Evolutionary conservation across 2,113 vertebrate species (phyloP).

Genomic region (Mustelus asterias): DNA sequence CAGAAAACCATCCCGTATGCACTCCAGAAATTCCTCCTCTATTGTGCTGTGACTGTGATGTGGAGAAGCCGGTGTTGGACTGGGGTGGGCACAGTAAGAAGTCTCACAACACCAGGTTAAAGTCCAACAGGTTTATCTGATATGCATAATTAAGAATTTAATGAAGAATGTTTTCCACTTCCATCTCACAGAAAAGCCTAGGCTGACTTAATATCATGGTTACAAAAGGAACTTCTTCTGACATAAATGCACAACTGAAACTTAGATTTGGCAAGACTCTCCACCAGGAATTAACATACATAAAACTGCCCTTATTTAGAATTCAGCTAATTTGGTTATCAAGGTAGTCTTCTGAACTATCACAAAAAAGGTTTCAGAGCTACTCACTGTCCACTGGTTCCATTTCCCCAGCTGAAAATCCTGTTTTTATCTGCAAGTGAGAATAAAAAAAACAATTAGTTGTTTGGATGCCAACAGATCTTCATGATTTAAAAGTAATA

Average conservation of each 20-base stretch:
- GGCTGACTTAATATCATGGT: not conserved
- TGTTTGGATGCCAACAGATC: not conserved
- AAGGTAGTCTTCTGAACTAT: slow-evolving; percentile 45
- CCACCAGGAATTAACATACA: no score
- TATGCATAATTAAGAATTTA: not conserved
- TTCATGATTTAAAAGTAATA: not conserved
- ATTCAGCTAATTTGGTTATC: not conserved
- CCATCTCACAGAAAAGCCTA: no score
- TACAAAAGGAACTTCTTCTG: not conserved
- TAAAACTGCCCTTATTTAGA: not conserved
- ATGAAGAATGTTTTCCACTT: not conserved
- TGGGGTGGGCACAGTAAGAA: no score
- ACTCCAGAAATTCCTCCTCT: no score
- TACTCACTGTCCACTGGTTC: slow-evolving; percentile 52
- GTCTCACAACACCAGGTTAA: no score
- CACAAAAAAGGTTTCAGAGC: slow-evolving; percentile 38
- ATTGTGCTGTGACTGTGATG: no score
- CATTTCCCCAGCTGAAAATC: slow-evolving; percentile 50
- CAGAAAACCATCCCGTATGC: no score
- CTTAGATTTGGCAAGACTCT: no score
- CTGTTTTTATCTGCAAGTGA: slow-evolving; percentile 46
- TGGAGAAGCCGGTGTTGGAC: no score
- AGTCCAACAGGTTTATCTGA: no score
- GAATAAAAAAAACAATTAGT: slow-evolving; percentile 19
- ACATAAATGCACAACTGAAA: no score